Evolutionary conservation across 1,140 invertebrate genomes (phyloP), one percentile per base, ranked within the genome.

Genomic region (Propsilocerus akamusi): DNA sequence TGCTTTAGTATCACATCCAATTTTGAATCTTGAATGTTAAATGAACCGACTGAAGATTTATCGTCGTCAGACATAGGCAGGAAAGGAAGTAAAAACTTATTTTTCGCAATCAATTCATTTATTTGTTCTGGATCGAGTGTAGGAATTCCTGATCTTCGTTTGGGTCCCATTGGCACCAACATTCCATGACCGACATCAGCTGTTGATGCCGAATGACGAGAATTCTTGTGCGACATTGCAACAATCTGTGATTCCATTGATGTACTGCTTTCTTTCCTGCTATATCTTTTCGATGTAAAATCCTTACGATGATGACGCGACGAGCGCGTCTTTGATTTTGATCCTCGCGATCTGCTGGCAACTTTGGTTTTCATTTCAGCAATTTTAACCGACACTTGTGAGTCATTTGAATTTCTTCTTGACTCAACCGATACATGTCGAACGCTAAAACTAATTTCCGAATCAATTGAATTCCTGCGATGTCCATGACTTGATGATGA

Each of bases 381-480:
- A 46, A 84, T 81, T 67, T 86, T 81, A 1, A 90, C 78, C 0
- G 85, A 88, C 24, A 85, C 72, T 57, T 88, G 83, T 34, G 86
- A 89, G 59, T 91, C 86, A 5, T 86, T 71, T 0, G 86, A 89
- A 60, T 89, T 86, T 30, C 84, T 69, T 22, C 85, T 69, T 0
- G 83, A 86, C 60, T 87, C 84, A 3, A 88, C 81, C 0, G 83
- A 86, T 0, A 87, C 80, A 56, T 83, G 80, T 11, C 78, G 73
- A 0, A 81, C 74, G 52, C 77, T 83, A 52, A 81, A 78, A 65
- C 84, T 88, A 34, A 86, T 83, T 59, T 89, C 83, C 0, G 85
- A 88, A 62, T 88, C 84, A 37, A 75, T 61, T 0, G 75, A 77
- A 55, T 73, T 76, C 49, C 74, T 66, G 49, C 70, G 59, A 53